Conservation (phyloP, 2,113 vertebrate genomes). For the Clinocottus analis region DNA sequence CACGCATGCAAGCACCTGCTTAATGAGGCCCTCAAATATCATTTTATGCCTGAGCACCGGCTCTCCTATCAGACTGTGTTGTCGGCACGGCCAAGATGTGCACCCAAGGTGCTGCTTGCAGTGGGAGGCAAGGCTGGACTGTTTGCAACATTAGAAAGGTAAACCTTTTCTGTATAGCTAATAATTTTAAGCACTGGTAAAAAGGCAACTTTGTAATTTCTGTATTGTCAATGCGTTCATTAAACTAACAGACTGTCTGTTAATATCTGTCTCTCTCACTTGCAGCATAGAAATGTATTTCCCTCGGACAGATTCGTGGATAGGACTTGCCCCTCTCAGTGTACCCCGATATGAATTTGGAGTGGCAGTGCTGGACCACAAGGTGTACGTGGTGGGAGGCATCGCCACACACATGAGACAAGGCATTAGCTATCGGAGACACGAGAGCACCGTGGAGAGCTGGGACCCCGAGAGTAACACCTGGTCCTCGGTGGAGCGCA, state of each 20-base stretch:
- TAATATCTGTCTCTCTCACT: constrained; percentile 46
- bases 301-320: constrained; percentile 98
- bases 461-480: constrained; percentile 98
- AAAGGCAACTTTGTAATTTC: neutral
- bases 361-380: constrained; percentile 94
- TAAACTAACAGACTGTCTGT: neutral
- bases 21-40: constrained; percentile 98
- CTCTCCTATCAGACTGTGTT: constrained; percentile 95
- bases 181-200: neutral
- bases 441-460: constrained; percentile 95
- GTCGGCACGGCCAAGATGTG: constrained; percentile 92
- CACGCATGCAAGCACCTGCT: constrained; percentile 97
- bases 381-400: constrained; percentile 94
- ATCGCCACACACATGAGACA: constrained; percentile 95
- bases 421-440: constrained; percentile 91
- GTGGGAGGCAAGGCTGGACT: constrained; percentile 97
- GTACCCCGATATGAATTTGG: constrained; percentile 96
- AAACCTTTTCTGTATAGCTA: constrained; percentile 44
- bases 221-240: neutral
- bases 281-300: constrained; percentile 98
- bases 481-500: constrained; percentile 91
- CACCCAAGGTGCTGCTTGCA: constrained; percentile 96
- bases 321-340: constrained; percentile 93
- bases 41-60: constrained; percentile 98
- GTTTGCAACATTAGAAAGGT: constrained; percentile 97